Evolutionary conservation across 2,888 invertebrate species (phyloP), one percentile per base, ranked within the genome.

Genomic region (Acronicta alni): DNA sequence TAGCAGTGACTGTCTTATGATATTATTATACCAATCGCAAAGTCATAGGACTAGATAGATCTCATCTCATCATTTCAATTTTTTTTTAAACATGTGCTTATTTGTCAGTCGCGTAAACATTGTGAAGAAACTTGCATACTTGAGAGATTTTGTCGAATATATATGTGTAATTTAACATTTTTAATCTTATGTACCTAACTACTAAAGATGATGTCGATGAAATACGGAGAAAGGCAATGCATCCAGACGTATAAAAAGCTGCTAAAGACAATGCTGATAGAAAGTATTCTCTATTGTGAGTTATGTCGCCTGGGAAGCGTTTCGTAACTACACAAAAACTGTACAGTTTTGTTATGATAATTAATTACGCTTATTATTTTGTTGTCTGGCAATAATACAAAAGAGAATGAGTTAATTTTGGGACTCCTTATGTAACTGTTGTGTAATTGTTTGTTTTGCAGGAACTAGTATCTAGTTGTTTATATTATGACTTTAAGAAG

Each of bases 251-350:
- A 61, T 61, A 65, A 72, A 66, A 67, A 74, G 44, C 30, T 32
- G 61, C 7, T 30, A 30, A 55, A 71, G 49, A 71, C 77, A 76
- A 77, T 72, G 72, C 49, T 44, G 58, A 67, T 75, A 72, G 77
- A 76, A 80, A 77, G 79, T 78, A 73, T 59, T 69, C 59, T 72
- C 72, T 64, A 76, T 79, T 73, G 83, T 83, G 75, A 68, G 68
- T 62, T 77, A 82, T 75, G 77, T 60, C 61, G 66, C 72, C 67
- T 83, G 84, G 75, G 83, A 82, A 82, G 48, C 37, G 58, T 75
- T 78, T 78, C 80, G 66, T 82, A 77, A 81, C 67, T 58, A 51
- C 52, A 65, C 44, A 66, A 74, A 55, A 53, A 54, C 52, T 43
- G 41, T 49, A 65, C 57, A 58, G 60, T 68, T 80, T 78, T 73